A percentile compares a stretch with the other conserved stretches of the same genome.
Evolutionary conservation across 2,113 vertebrate genomes (phyloP).

Genomic region (Vulpes ferrilata): DNA sequence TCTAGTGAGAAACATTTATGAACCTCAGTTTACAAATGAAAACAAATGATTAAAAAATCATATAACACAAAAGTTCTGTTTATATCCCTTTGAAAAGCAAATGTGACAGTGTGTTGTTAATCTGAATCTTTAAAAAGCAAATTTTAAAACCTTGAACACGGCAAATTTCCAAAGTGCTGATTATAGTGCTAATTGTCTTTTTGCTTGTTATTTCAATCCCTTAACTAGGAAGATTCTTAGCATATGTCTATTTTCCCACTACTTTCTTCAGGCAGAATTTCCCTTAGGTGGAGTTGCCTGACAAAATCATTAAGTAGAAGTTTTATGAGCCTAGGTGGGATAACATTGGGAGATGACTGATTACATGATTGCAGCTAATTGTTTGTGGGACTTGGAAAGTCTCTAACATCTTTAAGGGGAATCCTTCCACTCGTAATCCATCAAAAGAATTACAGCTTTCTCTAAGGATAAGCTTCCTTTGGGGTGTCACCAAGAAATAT

Average conservation of each 20-base stretch:
- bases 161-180: slow-evolving; percentile 71
- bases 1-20: background rate
- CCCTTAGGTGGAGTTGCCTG: slow-evolving; percentile 77
- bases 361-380: slow-evolving; percentile 79
- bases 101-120: slow-evolving; percentile 37
- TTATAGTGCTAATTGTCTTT: slow-evolving; percentile 83
- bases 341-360: slow-evolving; percentile 84
- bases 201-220: slow-evolving; percentile 76
- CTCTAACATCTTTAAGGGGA: slow-evolving; percentile 81
- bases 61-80: slow-evolving; percentile 60
- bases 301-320: slow-evolving; percentile 82
- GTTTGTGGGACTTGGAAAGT: slow-evolving; percentile 71
- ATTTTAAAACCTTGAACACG: slow-evolving; percentile 23
- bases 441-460: slow-evolving; percentile 53
- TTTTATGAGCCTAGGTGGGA: slow-evolving; percentile 79
- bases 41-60: slow-evolving; percentile 53
- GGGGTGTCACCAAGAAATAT: slow-evolving; percentile 69
- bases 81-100: slow-evolving; percentile 45
- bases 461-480: slow-evolving; percentile 62
- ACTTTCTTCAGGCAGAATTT: slow-evolving; percentile 73
- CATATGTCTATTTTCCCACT: slow-evolving; percentile 55
- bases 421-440: slow-evolving; percentile 56
- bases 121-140: slow-evolving; percentile 59
- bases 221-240: slow-evolving; percentile 78
- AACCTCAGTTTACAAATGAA: slow-evolving; percentile 33